Evolutionary conservation across 2,888 invertebrate species (phyloP).

Genomic region (Eupithecia inturbata): DNA sequence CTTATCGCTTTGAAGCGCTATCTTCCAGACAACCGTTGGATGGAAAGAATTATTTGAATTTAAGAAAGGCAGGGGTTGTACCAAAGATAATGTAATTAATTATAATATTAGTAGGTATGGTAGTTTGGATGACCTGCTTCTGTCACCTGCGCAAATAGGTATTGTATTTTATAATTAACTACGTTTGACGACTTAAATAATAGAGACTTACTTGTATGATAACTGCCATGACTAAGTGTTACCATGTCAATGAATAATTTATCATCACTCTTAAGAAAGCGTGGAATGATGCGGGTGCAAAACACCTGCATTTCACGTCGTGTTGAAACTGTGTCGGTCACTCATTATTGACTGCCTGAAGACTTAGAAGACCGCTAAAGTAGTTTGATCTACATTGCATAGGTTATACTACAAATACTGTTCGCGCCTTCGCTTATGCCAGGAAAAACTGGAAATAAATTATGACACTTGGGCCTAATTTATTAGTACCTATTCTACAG

Average conservation of each 20-base stretch:
- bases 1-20: no score
- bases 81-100: no score
- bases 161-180: not conserved
- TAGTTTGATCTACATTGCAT: not conserved
- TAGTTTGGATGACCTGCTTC: not conserved
- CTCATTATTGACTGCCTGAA: not conserved
- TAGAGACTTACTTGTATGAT: not conserved
- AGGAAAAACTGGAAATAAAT: not conserved
- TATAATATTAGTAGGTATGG: no score
- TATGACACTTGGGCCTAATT: not conserved
- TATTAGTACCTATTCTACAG: not conserved
- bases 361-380: not conserved
- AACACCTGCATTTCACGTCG: not conserved
- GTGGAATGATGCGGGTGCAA: conserved; percentile 14
- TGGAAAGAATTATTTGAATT: no score
- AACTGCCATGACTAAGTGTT: not conserved
- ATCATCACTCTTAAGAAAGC: conserved; percentile 20
- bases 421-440: not conserved
- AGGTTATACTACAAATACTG: not conserved
- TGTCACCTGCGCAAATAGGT: not conserved
- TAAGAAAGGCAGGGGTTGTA: no score
- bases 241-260: conserved; percentile 19
- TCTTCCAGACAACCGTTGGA: no score
- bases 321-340: not conserved
- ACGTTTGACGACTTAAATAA: not conserved